Evolutionary conservation across 64 coral and sea anemone species (phyloP).

Genomic region (Pachyseris speciosa): DNA sequence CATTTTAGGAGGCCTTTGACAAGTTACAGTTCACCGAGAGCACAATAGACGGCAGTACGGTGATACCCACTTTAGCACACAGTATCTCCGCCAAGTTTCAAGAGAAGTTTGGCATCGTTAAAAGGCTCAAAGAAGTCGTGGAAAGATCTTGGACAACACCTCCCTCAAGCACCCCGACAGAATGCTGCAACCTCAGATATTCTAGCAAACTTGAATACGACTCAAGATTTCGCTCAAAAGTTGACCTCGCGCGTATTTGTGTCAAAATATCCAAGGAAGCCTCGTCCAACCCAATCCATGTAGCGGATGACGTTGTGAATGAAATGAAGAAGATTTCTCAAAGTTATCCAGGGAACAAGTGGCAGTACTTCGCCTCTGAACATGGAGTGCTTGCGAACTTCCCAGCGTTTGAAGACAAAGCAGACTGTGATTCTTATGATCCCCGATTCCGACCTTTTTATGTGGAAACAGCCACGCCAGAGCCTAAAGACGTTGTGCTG

Average conservation of each 20-base stretch:
- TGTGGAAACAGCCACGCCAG: slow-evolving; percentile 61
- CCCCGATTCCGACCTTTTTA: slow-evolving; percentile 69
- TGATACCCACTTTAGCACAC: too few species aligned
- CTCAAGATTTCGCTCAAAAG: slow-evolving; percentile 47
- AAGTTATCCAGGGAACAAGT: slow-evolving; percentile 18
- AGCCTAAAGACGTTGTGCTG: slow-evolving; percentile 73
- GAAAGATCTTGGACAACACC: slow-evolving; percentile 6
- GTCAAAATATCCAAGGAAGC: background rate
- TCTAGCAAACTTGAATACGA: background rate
- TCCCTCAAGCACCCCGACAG: background rate
- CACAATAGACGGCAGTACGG: too few species aligned
- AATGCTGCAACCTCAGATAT: slow-evolving; percentile 33
- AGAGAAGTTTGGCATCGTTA: background rate
- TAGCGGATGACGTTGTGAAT: background rate
- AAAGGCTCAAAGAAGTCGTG: slow-evolving; percentile 5
- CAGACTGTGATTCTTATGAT: slow-evolving; percentile 60
- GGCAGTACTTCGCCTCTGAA: slow-evolving; percentile 70
- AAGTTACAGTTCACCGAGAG: too few species aligned
- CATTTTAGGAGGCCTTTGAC: too few species aligned
- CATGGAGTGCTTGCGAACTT: slow-evolving; percentile 8
- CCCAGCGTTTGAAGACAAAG: slow-evolving; percentile 6
- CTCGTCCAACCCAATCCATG: background rate
- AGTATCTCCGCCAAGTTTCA: slow-evolving; percentile 26
- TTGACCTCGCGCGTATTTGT: slow-evolving; percentile 6
- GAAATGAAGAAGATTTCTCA: slow-evolving; percentile 42